A percentile compares a stretch with the other conserved stretches of the same genome.
phyloP scores from a whole-genome alignment of 2,888 invertebrate species.

The Tromatobia lineatoria region DNA sequence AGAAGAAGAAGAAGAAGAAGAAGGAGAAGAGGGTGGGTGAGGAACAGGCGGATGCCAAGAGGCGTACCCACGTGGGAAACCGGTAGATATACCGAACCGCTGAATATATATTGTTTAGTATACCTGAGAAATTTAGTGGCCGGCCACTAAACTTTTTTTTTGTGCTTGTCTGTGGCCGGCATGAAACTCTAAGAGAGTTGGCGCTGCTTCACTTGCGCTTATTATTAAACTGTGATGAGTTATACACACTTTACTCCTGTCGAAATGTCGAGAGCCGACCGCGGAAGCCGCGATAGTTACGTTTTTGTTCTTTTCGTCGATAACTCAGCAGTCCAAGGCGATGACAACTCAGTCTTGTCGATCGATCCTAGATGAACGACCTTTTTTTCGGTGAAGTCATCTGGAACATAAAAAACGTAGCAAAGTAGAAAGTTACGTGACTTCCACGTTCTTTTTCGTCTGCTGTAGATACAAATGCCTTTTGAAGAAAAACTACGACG shows the following conservation, averaged over 20 bases:
- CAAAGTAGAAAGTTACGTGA: too few species aligned
- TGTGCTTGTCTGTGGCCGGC: constrained; percentile 22
- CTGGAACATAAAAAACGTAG: neutral
- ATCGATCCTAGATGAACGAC: neutral
- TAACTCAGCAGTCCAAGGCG: constrained; percentile 1
- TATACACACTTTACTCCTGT: constrained; percentile 16
- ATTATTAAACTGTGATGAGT: constrained; percentile 34
- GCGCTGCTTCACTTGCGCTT: constrained; percentile 44
- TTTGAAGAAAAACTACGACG: too few species aligned
- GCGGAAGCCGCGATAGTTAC: neutral
- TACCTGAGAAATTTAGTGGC: constrained; percentile 85
- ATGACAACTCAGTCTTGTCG: constrained; percentile 10
- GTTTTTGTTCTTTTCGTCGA: neutral
- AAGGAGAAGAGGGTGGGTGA: constrained; percentile 32
- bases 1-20: constrained; percentile 58
- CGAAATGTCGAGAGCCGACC: constrained; percentile 16
- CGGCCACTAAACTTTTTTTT: constrained; percentile 79
- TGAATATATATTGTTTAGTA: constrained; percentile 83
- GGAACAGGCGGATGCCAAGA: constrained; percentile 61
- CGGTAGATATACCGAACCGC: constrained; percentile 67
- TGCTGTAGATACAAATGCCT: too few species aligned
- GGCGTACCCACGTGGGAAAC: constrained; percentile 67
- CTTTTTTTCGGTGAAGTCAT: neutral
- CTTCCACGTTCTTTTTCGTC: too few species aligned
- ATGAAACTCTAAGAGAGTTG: constrained; percentile 11